Evolutionary conservation across 2,888 invertebrate species (phyloP).

Genomic region (Cantharis rufa): DNA sequence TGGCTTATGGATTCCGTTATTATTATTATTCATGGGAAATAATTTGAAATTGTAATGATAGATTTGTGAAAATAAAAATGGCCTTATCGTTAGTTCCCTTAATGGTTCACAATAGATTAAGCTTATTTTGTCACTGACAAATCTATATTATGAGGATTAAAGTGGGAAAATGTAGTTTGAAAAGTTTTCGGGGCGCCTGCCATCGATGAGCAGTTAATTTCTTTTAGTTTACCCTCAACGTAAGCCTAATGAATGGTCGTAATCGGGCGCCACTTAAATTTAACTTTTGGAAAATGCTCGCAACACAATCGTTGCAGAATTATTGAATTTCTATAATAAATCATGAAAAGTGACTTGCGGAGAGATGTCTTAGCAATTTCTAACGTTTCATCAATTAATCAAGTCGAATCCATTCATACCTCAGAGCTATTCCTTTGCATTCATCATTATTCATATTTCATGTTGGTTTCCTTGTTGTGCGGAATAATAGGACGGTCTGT

Average conservation of each 20-base stretch:
- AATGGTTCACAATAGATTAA: constrained; percentile 37
- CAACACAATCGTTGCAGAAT: background rate
- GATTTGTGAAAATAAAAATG: background rate
- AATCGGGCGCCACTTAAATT: background rate
- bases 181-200: constrained; percentile 11
- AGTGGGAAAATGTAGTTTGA: constrained; percentile 5
- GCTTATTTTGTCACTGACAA: constrained; percentile 34
- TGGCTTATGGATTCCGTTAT: background rate
- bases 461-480: background rate
- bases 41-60: background rate
- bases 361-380: background rate
- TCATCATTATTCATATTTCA: constrained; percentile 1
- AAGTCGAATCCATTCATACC: background rate
- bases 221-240: constrained; percentile 3
- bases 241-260: background rate
- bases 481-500: background rate
- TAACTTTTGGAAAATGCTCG: background rate
- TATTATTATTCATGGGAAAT: background rate
- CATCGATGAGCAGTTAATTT: constrained; percentile 17
- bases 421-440: background rate
- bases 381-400: background rate
- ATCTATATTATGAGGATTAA: constrained; percentile 31
- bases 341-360: background rate
- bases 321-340: background rate
- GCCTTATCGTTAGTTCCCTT: constrained; percentile 36